These are phyloP conservation scores for Listronotus bonariensis DNA, from an alignment of 1,140 invertebrate species.

Conservation along the genomic window DNA sequence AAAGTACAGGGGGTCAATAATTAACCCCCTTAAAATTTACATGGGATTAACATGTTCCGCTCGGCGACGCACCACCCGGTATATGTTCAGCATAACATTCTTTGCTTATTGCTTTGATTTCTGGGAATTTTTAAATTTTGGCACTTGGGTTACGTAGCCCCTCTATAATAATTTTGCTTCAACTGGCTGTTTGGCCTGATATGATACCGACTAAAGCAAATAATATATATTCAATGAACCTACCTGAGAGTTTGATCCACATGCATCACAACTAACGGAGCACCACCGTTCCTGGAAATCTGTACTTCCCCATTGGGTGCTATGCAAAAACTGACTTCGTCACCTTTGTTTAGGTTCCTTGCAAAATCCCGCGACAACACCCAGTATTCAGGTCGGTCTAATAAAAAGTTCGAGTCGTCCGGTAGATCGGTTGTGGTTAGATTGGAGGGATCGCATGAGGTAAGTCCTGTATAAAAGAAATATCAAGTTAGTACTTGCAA, in stretches of 20 bases:
- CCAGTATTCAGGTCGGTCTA: conserved; percentile 97
- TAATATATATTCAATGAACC: too few relatives aligned
- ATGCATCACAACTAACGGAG: conserved; percentile 85
- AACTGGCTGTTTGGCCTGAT: too few relatives aligned
- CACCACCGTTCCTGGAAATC: conserved; percentile 85
- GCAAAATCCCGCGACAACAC: conserved; percentile 93
- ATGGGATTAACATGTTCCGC: too few relatives aligned
- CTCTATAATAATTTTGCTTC: too few relatives aligned
- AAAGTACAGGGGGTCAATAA: too few relatives aligned
- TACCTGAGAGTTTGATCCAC: conserved; percentile 83
- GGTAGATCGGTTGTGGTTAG: conserved; percentile 79
- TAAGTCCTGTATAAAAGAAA: conserved; percentile 69
- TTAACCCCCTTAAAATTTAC: too few relatives aligned
- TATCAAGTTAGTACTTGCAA: neutral
- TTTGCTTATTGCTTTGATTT: too few relatives aligned
- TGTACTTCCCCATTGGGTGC: conserved; percentile 84
- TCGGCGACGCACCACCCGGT: too few relatives aligned
- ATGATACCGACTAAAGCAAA: too few relatives aligned
- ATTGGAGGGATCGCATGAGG: conserved; percentile 85
- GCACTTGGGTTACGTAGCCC: too few relatives aligned
- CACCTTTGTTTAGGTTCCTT: conserved; percentile 77
- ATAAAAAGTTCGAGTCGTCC: conserved; percentile 87
- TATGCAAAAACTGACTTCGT: conserved; percentile 89
- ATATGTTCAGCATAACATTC: too few relatives aligned
- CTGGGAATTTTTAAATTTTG: too few relatives aligned